Evolutionary conservation across 92 coral and sea anemone species (phyloP).

Genomic region (Ricordea florida): DNA sequence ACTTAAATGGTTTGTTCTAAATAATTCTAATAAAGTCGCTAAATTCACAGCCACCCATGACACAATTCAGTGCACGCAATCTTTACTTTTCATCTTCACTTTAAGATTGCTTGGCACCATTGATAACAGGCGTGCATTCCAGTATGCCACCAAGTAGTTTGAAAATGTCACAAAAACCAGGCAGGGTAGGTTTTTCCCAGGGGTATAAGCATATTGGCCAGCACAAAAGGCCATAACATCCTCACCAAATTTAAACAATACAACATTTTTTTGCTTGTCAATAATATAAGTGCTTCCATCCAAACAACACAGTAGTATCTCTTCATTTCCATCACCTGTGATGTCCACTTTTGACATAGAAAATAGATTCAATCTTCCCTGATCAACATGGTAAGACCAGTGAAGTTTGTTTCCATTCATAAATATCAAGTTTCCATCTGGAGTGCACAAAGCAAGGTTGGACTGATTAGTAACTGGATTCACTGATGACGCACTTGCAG

Average conservation of each 20-base stretch:
- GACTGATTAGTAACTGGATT: neutral
- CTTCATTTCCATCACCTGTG: conserved; percentile 83
- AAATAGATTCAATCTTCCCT: conserved; percentile 61
- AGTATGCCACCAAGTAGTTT: conserved; percentile 78
- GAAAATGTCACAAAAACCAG: conserved; percentile 90
- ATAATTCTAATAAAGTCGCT: too few relatives aligned
- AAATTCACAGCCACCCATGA: too few relatives aligned
- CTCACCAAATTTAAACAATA: conserved; percentile 82
- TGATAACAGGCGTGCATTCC: conserved; percentile 65
- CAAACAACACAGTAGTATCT: conserved; percentile 80
- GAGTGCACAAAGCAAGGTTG: conserved; percentile 74
- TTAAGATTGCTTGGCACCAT: conserved; percentile 61
- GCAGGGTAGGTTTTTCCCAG: conserved; percentile 75
- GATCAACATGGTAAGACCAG: conserved; percentile 79
- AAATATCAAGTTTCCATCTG: conserved; percentile 74
- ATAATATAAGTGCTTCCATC: conserved; percentile 87
- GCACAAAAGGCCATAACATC: conserved; percentile 88
- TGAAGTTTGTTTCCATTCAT: conserved; percentile 68
- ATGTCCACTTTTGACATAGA: conserved; percentile 87
- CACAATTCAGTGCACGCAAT: too few relatives aligned
- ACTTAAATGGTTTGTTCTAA: too few relatives aligned
- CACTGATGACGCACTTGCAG: neutral
- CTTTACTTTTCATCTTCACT: conserved; percentile 21
- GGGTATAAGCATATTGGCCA: conserved; percentile 66
- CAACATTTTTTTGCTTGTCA: conserved; percentile 80